These are phyloP conservation scores for Dermolepida albohirtum DNA, from an alignment of 2,888 invertebrate genomes.

Conservation along the genomic window DNA sequence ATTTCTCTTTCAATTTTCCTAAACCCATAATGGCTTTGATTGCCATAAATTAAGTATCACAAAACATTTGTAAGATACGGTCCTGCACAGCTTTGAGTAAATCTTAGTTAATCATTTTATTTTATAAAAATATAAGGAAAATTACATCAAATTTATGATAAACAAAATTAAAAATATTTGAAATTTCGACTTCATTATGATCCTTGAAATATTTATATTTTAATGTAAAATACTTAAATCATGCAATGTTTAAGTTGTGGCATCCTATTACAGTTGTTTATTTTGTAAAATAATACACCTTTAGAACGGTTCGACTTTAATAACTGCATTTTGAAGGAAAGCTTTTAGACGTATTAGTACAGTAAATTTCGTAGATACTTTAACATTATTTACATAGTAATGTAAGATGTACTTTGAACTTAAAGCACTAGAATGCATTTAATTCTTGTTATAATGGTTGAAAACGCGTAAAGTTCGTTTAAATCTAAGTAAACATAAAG, in stretches of 20 bases:
- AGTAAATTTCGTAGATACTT: conserved; percentile 17
- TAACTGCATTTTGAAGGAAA: conserved; percentile 31
- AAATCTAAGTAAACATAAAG: too few species aligned
- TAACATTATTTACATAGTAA: conserved; percentile 27
- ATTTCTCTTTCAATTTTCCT: too few species aligned
- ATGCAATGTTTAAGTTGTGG: conserved; percentile 2
- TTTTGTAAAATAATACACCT: conserved; percentile 33
- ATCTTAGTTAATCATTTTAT: too few species aligned
- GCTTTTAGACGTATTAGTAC: conserved; percentile 32
- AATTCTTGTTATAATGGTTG: conserved; percentile 5
- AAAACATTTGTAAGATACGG: too few species aligned
- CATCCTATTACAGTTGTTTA: conserved; percentile 24
- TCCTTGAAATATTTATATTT: neutral
- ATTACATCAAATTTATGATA: too few species aligned
- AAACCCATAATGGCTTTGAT: too few species aligned
- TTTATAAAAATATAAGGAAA: too few species aligned
- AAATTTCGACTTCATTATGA: too few species aligned
- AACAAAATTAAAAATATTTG: too few species aligned
- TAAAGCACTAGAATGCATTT: conserved; percentile 2
- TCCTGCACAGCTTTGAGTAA: too few species aligned
- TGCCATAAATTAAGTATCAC: too few species aligned
- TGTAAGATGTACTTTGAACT: neutral
- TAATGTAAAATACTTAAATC: conserved; percentile 22
- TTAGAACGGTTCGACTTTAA: conserved; percentile 27
- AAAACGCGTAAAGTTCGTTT: too few species aligned